Evolutionary conservation across 2,113 vertebrate species (phyloP).

Genomic region (Xiphophorus hellerii): DNA sequence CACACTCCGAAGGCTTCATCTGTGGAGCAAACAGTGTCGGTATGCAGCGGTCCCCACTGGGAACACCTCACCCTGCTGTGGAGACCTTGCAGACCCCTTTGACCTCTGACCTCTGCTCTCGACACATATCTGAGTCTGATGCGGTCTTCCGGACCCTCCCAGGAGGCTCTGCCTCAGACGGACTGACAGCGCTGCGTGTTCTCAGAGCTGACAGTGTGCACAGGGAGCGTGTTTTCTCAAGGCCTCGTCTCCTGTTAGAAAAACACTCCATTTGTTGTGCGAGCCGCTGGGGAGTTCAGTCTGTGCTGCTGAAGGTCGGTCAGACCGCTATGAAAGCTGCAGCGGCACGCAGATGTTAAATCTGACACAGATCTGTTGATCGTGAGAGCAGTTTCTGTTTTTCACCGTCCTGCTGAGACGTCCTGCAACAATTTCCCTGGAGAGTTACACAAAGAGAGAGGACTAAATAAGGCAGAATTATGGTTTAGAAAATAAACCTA

Average conservation of each 20-base stretch:
- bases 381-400: conserved; percentile 12
- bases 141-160: conserved; percentile 36
- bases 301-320: conserved; percentile 13
- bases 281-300: conserved; percentile 31
- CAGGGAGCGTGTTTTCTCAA: conserved; percentile 17
- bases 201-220: conserved; percentile 16
- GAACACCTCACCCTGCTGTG: conserved; percentile 35
- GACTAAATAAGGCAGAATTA: background rate
- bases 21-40: conserved; percentile 7
- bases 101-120: conserved; percentile 48
- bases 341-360: conserved; percentile 27
- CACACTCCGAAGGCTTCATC: background rate
- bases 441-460: background rate
- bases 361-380: conserved; percentile 22
- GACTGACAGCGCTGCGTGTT: conserved; percentile 46
- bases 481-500: background rate
- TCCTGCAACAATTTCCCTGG: background rate
- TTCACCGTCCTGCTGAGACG: background rate
- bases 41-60: conserved; percentile 15
- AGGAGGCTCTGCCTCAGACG: conserved; percentile 21
- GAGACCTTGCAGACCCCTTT: background rate
- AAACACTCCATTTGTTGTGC: conserved; percentile 29
- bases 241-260: conserved; percentile 8
- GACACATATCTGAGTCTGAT: conserved; percentile 38
- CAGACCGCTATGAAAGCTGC: background rate